These are phyloP conservation scores for Phocoena phocoena DNA, from an alignment of 2,113 vertebrate species.

Conservation along the genomic window DNA sequence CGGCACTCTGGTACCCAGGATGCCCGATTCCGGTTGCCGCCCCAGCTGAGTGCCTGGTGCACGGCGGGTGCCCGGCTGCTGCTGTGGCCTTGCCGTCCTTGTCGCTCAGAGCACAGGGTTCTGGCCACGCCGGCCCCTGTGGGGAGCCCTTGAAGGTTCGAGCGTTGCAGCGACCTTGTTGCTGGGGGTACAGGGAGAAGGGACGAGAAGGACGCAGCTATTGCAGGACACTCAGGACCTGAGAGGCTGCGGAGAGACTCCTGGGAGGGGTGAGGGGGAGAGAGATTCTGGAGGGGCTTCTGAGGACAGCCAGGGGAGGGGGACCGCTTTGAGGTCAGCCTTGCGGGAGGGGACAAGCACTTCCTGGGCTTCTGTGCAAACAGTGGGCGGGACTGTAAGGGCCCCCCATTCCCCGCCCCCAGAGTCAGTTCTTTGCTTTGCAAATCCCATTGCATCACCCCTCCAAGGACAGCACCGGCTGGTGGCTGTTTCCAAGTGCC, in stretches of 20 bases:
- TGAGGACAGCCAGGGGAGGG: neutral
- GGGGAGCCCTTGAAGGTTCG: neutral
- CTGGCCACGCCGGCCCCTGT: neutral
- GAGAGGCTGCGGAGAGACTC: neutral
- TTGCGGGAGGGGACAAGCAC: neutral
- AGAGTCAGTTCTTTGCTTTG: neutral
- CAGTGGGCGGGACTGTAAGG: neutral
- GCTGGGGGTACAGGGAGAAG: neutral
- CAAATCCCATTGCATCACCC: neutral
- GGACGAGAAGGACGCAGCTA: neutral
- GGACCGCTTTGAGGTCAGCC: accelerated
- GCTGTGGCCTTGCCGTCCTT: too few relatives aligned
- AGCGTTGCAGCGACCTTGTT: accelerated
- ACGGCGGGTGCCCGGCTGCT: accelerated
- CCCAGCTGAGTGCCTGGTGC: neutral
- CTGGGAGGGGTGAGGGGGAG: accelerated
- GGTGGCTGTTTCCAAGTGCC: too few relatives aligned
- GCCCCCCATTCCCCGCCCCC: neutral
- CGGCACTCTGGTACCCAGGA: neutral
- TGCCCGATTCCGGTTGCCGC: accelerated
- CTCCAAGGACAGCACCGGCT: accelerated
- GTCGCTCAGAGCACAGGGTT: neutral
- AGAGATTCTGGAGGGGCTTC: too few relatives aligned
- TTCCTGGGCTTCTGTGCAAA: neutral
- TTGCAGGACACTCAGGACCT: neutral